A percentile compares a stretch with the other conserved stretches of the same genome.
These are phyloP conservation scores for Rhea pennata DNA, from an alignment of 2,113 vertebrate genomes.

Conservation along the genomic window DNA sequence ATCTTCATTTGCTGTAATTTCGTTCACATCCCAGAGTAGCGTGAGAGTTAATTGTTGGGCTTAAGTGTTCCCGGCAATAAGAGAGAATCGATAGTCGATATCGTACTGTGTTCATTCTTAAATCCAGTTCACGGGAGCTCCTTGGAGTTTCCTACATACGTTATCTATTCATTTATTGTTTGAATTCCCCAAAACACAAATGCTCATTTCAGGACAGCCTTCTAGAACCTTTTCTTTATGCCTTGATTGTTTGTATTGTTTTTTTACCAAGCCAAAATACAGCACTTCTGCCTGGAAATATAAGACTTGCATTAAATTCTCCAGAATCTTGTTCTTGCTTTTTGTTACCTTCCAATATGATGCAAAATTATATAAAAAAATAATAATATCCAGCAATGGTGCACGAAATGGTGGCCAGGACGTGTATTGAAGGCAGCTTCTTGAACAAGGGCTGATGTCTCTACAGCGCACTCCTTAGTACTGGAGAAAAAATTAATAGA, in stretches of 20 bases:
- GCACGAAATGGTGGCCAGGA: background rate
- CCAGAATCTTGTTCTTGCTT: background rate
- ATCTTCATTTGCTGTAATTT: background rate
- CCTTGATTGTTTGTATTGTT: background rate
- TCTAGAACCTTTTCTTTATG: background rate
- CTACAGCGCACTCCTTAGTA: background rate
- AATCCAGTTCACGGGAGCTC: background rate
- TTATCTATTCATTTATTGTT: background rate
- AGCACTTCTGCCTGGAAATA: background rate
- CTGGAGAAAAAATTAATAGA: background rate
- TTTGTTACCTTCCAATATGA: background rate
- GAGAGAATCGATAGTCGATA: rapidly evolving
- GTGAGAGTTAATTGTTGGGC: background rate
- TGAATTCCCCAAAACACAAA: background rate
- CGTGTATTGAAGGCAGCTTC: background rate
- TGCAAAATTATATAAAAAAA: background rate
- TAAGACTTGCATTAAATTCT: background rate
- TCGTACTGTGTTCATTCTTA: background rate
- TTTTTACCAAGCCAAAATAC: background rate
- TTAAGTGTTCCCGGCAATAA: background rate
- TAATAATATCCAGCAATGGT: background rate
- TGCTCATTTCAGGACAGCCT: background rate
- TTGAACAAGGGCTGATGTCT: background rate
- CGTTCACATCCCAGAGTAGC: background rate
- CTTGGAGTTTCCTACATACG: background rate